Conservation (phyloP, 2,113 vertebrate genomes). For the Myrmophylax atrothorax region DNA sequence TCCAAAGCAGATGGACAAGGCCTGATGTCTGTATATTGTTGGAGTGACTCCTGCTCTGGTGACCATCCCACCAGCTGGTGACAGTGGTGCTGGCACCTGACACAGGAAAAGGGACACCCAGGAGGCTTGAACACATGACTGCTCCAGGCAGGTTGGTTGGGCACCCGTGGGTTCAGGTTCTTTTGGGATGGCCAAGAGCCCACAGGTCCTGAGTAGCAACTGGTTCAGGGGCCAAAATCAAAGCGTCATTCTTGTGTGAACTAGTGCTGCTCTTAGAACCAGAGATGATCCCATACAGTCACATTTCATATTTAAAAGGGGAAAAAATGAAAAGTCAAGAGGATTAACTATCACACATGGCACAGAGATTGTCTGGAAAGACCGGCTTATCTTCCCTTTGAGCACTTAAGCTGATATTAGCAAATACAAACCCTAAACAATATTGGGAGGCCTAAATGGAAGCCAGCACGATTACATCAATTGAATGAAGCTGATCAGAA, state of each 20-base stretch:
- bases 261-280: neutral
- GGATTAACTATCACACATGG: constrained; percentile 11
- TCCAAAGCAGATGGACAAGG: neutral
- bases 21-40: accelerated
- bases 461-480: accelerated
- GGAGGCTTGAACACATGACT: neutral
- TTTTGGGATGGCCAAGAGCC: neutral
- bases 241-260: neutral
- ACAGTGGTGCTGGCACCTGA: accelerated
- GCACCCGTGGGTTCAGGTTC: neutral
- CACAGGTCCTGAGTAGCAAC: neutral
- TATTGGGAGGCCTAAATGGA: neutral
- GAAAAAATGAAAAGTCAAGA: constrained; percentile 1
- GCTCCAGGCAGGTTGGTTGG: neutral
- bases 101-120: neutral
- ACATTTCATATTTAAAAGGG: neutral
- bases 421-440: neutral
- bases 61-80: neutral
- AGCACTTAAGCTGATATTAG: neutral
- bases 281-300: neutral
- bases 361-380: neutral
- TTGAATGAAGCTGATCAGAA: neutral
- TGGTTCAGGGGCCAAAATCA: neutral
- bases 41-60: neutral
- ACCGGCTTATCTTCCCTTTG: neutral